These are phyloP conservation scores for Paramormyrops hopkinsi DNA, from an alignment of 2,797 vertebrate species.

Conservation along the genomic window DNA sequence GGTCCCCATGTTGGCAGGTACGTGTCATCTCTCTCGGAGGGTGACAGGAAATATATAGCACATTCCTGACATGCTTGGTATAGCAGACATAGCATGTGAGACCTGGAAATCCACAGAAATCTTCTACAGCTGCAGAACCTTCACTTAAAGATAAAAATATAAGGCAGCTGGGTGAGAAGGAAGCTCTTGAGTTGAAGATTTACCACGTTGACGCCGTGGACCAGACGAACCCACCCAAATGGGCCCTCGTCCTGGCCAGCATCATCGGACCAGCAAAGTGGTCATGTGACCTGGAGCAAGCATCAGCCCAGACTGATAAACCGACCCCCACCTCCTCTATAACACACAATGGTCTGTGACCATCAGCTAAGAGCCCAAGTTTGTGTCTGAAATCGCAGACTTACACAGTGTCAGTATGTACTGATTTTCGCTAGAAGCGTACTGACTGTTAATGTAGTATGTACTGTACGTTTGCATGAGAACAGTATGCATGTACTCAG, in stretches of 20 bases:
- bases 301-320: background rate
- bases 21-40: background rate
- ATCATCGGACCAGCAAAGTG: background rate
- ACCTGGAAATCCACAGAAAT: background rate
- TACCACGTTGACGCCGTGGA: background rate
- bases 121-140: background rate
- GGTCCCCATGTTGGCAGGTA: background rate
- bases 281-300: background rate
- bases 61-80: background rate
- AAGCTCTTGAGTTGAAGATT: background rate
- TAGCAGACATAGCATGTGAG: background rate
- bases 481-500: background rate
- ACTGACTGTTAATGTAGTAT: background rate
- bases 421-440: background rate
- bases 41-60: constrained; percentile 20
- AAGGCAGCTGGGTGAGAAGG: background rate
- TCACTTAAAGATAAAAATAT: background rate
- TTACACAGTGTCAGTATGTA: background rate
- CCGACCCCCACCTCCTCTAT: background rate
- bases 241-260: background rate
- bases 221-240: background rate
- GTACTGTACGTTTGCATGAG: background rate
- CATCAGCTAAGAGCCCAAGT: background rate
- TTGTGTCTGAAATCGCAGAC: background rate
- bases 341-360: background rate